phyloP scores from a whole-genome alignment of 2,113 vertebrate species.

The Nerophis ophidion region DNA sequence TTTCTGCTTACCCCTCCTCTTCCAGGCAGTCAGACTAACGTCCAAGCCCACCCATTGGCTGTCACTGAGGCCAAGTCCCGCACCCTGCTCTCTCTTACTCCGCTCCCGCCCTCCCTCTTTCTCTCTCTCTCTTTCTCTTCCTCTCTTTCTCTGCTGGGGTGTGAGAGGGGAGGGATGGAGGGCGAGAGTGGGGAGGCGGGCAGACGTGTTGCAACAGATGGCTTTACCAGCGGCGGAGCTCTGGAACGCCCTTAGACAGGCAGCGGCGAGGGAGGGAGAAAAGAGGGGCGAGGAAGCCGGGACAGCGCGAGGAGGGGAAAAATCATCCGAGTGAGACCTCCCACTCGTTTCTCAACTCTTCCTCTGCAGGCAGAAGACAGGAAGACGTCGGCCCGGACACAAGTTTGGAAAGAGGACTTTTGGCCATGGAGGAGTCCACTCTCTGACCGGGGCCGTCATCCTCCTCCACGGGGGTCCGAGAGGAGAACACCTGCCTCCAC shows the following conservation, averaged over 20 bases:
- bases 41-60: conserved; percentile 27
- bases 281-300: conserved; percentile 9
- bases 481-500: conserved; percentile 56
- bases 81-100: conserved; percentile 9
- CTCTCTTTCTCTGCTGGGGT: neutral
- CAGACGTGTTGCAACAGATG: conserved; percentile 63
- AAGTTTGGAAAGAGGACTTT: conserved; percentile 24
- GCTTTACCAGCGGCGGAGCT: conserved; percentile 35
- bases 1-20: conserved; percentile 22
- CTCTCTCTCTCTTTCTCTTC: neutral
- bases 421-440: conserved; percentile 6
- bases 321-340: conserved; percentile 4
- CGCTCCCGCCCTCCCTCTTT: neutral
- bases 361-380: neutral
- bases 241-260: conserved; percentile 26
- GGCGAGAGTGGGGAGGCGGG: conserved; percentile 52
- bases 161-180: neutral
- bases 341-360: neutral
- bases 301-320: neutral
- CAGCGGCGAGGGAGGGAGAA: neutral
- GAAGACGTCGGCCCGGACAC: conserved; percentile 20
- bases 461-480: conserved; percentile 25
- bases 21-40: conserved; percentile 16
- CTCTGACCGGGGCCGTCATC: conserved; percentile 19
- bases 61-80: neutral